These are phyloP conservation scores for Caretta caretta DNA, from an alignment of 2,113 vertebrate genomes.

Conservation along the genomic window DNA sequence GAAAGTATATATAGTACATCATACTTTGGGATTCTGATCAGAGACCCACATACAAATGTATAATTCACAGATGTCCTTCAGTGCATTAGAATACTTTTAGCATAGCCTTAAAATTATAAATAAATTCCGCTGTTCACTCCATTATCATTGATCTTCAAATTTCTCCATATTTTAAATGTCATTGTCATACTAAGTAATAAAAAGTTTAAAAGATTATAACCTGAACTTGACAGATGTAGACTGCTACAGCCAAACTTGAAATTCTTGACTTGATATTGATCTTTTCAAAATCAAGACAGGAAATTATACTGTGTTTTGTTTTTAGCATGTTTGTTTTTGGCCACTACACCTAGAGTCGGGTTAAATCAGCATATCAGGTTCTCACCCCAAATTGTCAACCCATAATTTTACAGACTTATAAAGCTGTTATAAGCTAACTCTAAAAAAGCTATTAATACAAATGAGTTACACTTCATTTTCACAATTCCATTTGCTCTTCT, in stretches of 20 bases:
- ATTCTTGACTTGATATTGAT: slow-evolving; percentile 14
- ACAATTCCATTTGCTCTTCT: slow-evolving; percentile 53
- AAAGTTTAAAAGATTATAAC: slow-evolving; percentile 78
- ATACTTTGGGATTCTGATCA: slow-evolving; percentile 73
- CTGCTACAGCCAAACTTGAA: slow-evolving; percentile 54
- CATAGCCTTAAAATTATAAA: slow-evolving; percentile 78
- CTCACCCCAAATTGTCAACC: not conserved
- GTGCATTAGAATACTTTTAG: slow-evolving; percentile 72
- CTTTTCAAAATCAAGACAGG: slow-evolving; percentile 37
- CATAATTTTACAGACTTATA: not conserved
- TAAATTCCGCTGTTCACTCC: slow-evolving; percentile 65
- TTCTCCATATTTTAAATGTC: slow-evolving; percentile 77
- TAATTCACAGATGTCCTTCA: slow-evolving; percentile 80
- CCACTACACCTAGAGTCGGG: not conserved
- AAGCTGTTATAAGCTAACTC: slow-evolving; percentile 7
- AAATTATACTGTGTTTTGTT: not conserved
- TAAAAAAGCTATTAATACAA: slow-evolving; percentile 49
- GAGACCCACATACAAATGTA: slow-evolving; percentile 80
- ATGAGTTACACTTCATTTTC: slow-evolving; percentile 48
- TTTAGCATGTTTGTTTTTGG: not conserved
- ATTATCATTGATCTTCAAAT: slow-evolving; percentile 73
- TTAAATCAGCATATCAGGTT: not conserved
- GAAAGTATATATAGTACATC: slow-evolving; percentile 69
- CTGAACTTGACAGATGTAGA: slow-evolving; percentile 46
- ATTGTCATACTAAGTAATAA: slow-evolving; percentile 75